Evolutionary conservation across 2,888 invertebrate genomes (phyloP).

Genomic region (Machimus rusticus): DNA sequence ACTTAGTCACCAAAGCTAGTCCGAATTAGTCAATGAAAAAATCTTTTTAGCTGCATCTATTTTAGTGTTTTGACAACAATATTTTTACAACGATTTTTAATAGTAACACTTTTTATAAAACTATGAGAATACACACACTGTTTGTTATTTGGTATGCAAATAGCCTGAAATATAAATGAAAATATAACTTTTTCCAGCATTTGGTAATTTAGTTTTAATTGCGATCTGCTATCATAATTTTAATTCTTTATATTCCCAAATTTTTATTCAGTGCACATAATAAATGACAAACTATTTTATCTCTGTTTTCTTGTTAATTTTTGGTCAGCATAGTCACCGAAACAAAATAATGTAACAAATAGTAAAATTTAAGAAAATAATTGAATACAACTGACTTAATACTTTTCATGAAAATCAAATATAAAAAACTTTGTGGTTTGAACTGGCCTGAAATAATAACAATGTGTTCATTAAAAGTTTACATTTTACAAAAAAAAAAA

Average conservation of each 20-base stretch:
- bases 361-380: not conserved
- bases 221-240: too few relatives aligned
- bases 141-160: too few relatives aligned
- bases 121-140: too few relatives aligned
- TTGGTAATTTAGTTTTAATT: too few relatives aligned
- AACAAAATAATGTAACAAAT: not conserved
- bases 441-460: constrained; percentile 3
- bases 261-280: not conserved
- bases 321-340: not conserved
- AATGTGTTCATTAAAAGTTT: constrained; percentile 17
- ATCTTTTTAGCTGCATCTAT: too few relatives aligned
- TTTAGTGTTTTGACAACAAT: too few relatives aligned
- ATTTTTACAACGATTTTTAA: too few relatives aligned
- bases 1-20: too few relatives aligned
- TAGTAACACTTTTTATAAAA: too few relatives aligned
- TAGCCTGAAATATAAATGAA: too few relatives aligned
- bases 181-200: too few relatives aligned
- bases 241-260: not conserved
- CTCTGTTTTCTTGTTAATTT: not conserved
- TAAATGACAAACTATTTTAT: not conserved
- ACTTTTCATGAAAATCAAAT: not conserved
- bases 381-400: not conserved
- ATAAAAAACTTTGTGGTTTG: constrained; percentile 7
- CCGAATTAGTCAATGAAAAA: too few relatives aligned
- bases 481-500: not conserved